These are phyloP conservation scores for Cebidichthys violaceus DNA, from an alignment of 2,113 vertebrate species.

Conservation along the genomic window DNA sequence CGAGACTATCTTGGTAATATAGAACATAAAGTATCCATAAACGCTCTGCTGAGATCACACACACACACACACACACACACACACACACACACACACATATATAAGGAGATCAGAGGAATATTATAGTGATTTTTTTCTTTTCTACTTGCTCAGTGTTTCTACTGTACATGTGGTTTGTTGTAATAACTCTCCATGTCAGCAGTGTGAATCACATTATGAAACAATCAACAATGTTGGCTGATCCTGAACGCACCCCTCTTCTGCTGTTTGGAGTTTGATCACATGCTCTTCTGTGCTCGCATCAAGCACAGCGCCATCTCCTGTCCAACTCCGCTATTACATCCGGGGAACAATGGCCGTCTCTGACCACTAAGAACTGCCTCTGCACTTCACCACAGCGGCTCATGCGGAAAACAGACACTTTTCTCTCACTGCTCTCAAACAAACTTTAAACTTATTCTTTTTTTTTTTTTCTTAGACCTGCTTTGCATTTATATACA, in stretches of 20 bases:
- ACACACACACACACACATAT: background rate
- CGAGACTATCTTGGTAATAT: background rate
- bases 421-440: conserved; percentile 31
- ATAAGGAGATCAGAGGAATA: conserved; percentile 3
- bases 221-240: conserved; percentile 29
- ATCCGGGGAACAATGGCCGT: conserved; percentile 40
- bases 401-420: conserved; percentile 8
- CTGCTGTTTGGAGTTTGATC: conserved; percentile 40
- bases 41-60: conserved; percentile 9
- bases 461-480: background rate
- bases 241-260: conserved; percentile 53
- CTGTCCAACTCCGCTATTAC: conserved; percentile 64
- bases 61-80: background rate
- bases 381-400: background rate
- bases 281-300: conserved; percentile 49
- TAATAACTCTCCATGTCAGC: conserved; percentile 30
- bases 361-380: background rate
- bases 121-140: background rate
- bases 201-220: conserved; percentile 37
- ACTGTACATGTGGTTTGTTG: background rate
- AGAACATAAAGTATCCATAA: conserved; percentile 13
- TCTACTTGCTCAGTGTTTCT: background rate
- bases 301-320: conserved; percentile 79
- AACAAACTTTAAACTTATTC: conserved; percentile 29
- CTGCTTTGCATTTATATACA: conserved; percentile 63